These are phyloP conservation scores for Protonibea diacanthus DNA, from an alignment of 2,797 vertebrate species.

Conservation along the genomic window DNA sequence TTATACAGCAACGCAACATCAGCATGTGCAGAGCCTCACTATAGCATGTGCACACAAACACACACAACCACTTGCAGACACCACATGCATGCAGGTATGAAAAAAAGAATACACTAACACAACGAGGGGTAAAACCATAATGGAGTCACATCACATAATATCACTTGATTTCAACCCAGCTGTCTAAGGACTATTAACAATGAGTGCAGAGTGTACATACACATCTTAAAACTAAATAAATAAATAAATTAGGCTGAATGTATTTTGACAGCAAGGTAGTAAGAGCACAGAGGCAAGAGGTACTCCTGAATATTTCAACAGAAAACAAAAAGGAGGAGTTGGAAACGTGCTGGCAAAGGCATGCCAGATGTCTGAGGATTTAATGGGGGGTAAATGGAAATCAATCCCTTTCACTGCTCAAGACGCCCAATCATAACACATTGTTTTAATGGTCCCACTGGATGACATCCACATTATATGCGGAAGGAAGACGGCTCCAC, in stretches of 20 bases:
- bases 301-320: constrained; percentile 89
- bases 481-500: constrained; percentile 63
- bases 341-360: constrained; percentile 62
- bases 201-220: constrained; percentile 20
- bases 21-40: constrained; percentile 39
- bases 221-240: constrained; percentile 49
- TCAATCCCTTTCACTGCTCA: constrained; percentile 85
- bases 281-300: constrained; percentile 54
- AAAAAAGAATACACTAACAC: constrained; percentile 29
- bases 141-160: constrained; percentile 56
- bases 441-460: constrained; percentile 83
- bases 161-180: constrained; percentile 66
- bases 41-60: background rate
- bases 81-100: constrained; percentile 17
- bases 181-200: constrained; percentile 46
- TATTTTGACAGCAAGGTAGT: constrained; percentile 85
- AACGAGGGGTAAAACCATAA: constrained; percentile 53
- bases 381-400: constrained; percentile 89
- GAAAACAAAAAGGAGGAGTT: constrained; percentile 79
- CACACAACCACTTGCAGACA: constrained; percentile 22
- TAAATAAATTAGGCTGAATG: constrained; percentile 70
- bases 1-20: constrained; percentile 72
- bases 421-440: constrained; percentile 84
- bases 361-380: constrained; percentile 88
- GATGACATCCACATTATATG: constrained; percentile 70